These are phyloP conservation scores for Cuniculus paca DNA, from an alignment of 2,797 vertebrate genomes.

Conservation along the genomic window DNA sequence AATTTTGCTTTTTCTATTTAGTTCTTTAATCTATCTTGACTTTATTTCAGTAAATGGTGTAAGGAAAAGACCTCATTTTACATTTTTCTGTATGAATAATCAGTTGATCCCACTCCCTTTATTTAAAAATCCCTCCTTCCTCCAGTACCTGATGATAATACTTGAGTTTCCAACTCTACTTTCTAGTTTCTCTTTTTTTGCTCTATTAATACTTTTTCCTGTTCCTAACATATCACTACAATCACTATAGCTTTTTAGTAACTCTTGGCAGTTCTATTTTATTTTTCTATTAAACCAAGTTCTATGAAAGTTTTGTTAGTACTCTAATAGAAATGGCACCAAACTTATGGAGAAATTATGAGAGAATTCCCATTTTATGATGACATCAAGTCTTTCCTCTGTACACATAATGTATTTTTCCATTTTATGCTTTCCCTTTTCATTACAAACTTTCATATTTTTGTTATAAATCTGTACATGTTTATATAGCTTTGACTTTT, in stretches of 20 bases:
- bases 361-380: background rate
- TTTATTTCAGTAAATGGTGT: background rate
- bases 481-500: background rate
- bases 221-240: background rate
- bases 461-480: background rate
- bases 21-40: background rate
- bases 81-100: background rate
- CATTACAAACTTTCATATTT: background rate
- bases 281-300: conserved; percentile 10
- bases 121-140: background rate
- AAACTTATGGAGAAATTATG: background rate
- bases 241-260: background rate
- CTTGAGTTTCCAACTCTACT: background rate
- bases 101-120: background rate
- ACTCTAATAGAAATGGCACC: background rate
- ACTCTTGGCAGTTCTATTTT: background rate
- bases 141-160: background rate
- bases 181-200: background rate
- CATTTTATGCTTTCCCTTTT: background rate
- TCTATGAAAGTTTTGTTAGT: background rate
- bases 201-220: background rate
- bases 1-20: background rate
- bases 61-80: background rate
- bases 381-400: background rate
- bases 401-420: background rate